phyloP scores from a whole-genome alignment of 2,888 invertebrate genomes.

The Hermaeophaga mercurialis region DNA sequence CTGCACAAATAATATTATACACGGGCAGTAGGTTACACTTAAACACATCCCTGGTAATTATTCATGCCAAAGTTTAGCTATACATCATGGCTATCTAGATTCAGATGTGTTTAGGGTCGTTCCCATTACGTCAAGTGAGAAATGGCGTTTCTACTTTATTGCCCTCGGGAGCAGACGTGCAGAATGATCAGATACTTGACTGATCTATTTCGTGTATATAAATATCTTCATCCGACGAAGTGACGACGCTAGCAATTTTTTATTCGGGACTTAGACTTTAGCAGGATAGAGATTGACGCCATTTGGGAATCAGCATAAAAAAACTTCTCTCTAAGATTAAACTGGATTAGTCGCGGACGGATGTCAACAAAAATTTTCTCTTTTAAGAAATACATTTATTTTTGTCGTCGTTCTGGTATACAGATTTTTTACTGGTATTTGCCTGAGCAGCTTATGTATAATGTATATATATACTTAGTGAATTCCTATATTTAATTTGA shows the following conservation, averaged over 20 bases:
- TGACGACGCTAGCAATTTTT: slow-evolving; percentile 7
- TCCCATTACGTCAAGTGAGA: slow-evolving; percentile 34
- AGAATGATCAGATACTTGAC: slow-evolving; percentile 35
- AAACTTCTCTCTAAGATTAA: too few species aligned
- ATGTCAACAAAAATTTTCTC: too few species aligned
- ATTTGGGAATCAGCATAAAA: background rate
- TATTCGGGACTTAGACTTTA: background rate
- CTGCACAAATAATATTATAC: slow-evolving; percentile 12
- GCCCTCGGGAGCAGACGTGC: slow-evolving; percentile 36
- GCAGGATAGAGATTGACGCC: background rate
- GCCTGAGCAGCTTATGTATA: too few species aligned
- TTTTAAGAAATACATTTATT: too few species aligned
- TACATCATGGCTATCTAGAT: slow-evolving; percentile 40
- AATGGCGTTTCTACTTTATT: slow-evolving; percentile 37
- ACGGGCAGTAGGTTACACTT: slow-evolving; percentile 24
- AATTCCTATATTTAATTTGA: too few species aligned
- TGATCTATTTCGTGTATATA: slow-evolving; percentile 37
- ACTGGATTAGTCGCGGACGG: too few species aligned
- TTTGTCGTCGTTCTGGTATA: too few species aligned
- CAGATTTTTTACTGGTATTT: too few species aligned
- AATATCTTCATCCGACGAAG: slow-evolving; percentile 22
- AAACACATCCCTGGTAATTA: slow-evolving; percentile 31
- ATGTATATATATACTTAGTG: too few species aligned
- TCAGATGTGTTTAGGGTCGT: slow-evolving; percentile 38
- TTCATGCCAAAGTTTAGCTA: slow-evolving; percentile 34